Base-by-base conservation (phyloP, 1,140 invertebrate genomes). In the Drosophila persimilis region DNA sequence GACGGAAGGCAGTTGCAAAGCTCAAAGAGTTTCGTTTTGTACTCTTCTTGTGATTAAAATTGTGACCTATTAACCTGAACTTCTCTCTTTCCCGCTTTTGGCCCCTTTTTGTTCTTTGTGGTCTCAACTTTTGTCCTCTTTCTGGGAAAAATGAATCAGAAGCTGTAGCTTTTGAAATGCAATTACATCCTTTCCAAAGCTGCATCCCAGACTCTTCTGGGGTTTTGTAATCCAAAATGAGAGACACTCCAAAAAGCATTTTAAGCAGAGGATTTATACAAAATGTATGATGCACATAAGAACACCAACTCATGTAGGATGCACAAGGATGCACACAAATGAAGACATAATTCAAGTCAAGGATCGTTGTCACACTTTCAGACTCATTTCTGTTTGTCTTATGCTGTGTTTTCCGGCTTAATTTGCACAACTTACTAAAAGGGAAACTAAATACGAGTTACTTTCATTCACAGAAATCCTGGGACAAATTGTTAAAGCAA, bases 181-280 rank as follows among this genome's bases (percentile, higher is more conserved):
- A 75, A 75, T 75, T 75, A 75, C 59, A 60, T 66, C 47, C 61
- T 47, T 51, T 39, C 62, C 9, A 44, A 62, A 69, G 58, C 51
- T 59, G 77, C 45, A 39, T 3, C 11, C 8, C 9, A 35, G 31
- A 35, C 2, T 8, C 9, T 2, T 35, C 9, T 9, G 29, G 7
- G 29, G 29, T 31, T 31, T 67, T 48, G 57, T 80, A 76, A 54
- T 67, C 73, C 58, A 47, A 35, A 51, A 35, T 43, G 35, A 77
- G 58, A 66, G 45, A 73, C 45, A 55, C 70, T 73, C 26, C 59
- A 73, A 64, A 80, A 51, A 54, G 78, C 73, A 73, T 81, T 80
- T 80, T 61, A 73, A 73, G 62, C 56, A 46, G 41, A 39, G 47
- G 62, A 55, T 48, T 76, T 62, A 72, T 80, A 51, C 66, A 80